These are phyloP conservation scores for Cassiopea andromeda DNA, from an alignment of 30 jellyfish, hydroid and myxozoan genomes.

Conservation along the genomic window DNA sequence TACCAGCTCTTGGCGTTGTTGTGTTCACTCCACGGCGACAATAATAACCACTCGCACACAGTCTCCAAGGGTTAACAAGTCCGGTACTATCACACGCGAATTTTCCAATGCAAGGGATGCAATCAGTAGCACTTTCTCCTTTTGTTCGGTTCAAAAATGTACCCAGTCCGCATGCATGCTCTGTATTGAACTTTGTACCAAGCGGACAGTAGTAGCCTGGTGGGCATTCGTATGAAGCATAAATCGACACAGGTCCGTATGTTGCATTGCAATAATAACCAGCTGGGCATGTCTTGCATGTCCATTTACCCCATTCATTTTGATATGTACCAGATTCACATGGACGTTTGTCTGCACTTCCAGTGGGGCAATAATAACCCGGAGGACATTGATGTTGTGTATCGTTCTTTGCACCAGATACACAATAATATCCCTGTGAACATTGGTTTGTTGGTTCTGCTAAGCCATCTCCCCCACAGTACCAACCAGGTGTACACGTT, in stretches of 20 bases:
- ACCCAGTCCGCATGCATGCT: slow-evolving; percentile 92
- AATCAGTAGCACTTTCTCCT: slow-evolving; percentile 77
- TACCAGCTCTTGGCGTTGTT: slow-evolving; percentile 91
- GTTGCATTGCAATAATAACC: slow-evolving; percentile 91
- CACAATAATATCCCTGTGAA: slow-evolving; percentile 87
- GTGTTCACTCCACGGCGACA: slow-evolving; percentile 89
- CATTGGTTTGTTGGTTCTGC: slow-evolving; percentile 81
- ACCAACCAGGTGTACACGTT: slow-evolving; percentile 93
- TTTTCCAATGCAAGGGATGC: slow-evolving; percentile 87
- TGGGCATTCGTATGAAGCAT: slow-evolving; percentile 81
- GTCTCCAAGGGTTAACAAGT: slow-evolving; percentile 74
- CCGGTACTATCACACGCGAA: slow-evolving; percentile 91
- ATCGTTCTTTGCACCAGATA: slow-evolving; percentile 76
- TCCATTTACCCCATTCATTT: slow-evolving; percentile 85
- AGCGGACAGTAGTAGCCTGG: slow-evolving; percentile 90
- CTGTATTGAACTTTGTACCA: slow-evolving; percentile 78
- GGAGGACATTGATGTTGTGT: slow-evolving; percentile 79
- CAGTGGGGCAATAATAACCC: slow-evolving; percentile 84
- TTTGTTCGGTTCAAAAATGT: slow-evolving; percentile 82
- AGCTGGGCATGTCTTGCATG: slow-evolving; percentile 88
- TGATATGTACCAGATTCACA: slow-evolving; percentile 95
- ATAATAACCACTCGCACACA: slow-evolving; percentile 92
- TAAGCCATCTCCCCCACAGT: slow-evolving; percentile 84
- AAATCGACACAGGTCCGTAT: slow-evolving; percentile 68
- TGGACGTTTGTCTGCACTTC: slow-evolving; percentile 65